Base-by-base conservation (phyloP, 2,797 vertebrate species). In the Gymnocypris eckloni region DNA sequence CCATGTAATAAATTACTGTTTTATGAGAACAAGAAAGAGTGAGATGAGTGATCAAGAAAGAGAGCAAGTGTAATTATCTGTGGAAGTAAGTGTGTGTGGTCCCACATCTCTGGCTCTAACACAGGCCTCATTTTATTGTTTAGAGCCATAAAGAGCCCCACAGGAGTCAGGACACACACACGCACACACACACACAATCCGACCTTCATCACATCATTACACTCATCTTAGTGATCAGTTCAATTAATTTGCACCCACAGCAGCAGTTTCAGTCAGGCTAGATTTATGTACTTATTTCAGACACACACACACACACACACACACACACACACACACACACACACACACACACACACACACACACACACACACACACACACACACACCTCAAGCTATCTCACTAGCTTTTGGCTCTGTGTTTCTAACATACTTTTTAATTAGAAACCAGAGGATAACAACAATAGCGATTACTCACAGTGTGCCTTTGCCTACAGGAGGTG, bases 51-150 rank as follows among this genome's bases (percentile, higher is more conserved):
- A 82, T 54, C 4, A 50, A 76, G 39, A 84, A 70, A 82, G 25
- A 56, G 83, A 71, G 64, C 6, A 50, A 71, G 79, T 41, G 56
- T 86, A 85, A 87, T 82, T 87, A 84, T 87, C 76, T 66, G 59
- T 66, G 54, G 12, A 81, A 84, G 48, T n/a, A 43, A 81, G 52
- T 33, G n/a, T 78, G 82, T 73, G 52, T 78, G 52, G 71, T 92
- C 88, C 88, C 89, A 82, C 12, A 67, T 71, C 66, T 70, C 37
- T 73, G 64, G 75, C 0, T 37, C 84, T 50, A 75, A 84, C 81
- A 84, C 87, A 89, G 90, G 89, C 48, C 87, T 90, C 82, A 87
- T 92, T 92, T 89, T 52, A 20, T 82, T 89, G 75, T 91, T 90
- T 88, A 82, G 87, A 91, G 88, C 83, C 88, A 91, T 88, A 89